Evolutionary conservation across 2,888 invertebrate genomes (phyloP), one percentile per base, ranked within the genome.

Genomic region (Drosophila algonquin): DNA sequence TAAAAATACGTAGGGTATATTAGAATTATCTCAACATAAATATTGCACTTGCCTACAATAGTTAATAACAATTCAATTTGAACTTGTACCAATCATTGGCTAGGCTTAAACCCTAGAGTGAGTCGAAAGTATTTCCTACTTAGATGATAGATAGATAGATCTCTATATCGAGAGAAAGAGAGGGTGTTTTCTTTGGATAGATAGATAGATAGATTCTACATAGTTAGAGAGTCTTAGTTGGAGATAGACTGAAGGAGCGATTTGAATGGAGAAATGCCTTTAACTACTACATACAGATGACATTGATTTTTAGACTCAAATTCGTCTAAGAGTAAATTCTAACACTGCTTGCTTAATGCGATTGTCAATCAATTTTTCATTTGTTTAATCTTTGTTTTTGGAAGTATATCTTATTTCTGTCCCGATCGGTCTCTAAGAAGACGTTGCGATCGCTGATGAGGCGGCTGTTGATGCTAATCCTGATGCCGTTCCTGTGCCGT

Each of bases 41-140:
- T 87, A 87, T 87, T 87, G 83, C 82, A 77, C 72, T 79, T 88
- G 72, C 59, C 80, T 83, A 88, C 83, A 73, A 72, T 75, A 75
- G 88, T 82, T 79, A 73, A 76, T 88, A 83, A 83, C 83, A 83
- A 88, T 83, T 81, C 86, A 73, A 79, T 83, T 88, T 83, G 89
- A 83, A 83, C 83, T 83, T 88, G 63, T 67, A 74, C 74, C 73
- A 73, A 73, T 73, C 47, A 18, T 55, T 65, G 74, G 65, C 74
- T 73, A 74, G 73, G 65, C 67, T 74, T 65, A 74, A 18, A 51
- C 46, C 16, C 67, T 73, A 74, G 32, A 64, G 65, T 64, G 55
- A 70, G 58, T 70, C 71, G 30, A 24, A 63, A 63, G 71, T 72
- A 63, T 72, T 44, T 48, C 51, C 72, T 72, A 72, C 74, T 74